phyloP scores from a whole-genome alignment of 2,888 invertebrate species.

The Lithophane ornitopus region DNA sequence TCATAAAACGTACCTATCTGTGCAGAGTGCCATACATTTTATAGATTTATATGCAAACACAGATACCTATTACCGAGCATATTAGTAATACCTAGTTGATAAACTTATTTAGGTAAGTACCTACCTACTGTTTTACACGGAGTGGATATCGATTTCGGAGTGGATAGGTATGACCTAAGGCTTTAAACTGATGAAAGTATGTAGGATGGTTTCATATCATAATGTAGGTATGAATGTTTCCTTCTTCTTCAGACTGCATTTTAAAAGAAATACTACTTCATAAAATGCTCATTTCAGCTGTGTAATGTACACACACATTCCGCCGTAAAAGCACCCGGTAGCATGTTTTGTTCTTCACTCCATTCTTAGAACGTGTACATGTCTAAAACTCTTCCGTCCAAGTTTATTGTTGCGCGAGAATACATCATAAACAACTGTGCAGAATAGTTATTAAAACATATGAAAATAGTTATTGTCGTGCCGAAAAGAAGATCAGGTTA shows the following conservation, averaged over 20 bases:
- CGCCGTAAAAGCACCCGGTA: conserved; percentile 46
- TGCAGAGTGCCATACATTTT: conserved; percentile 5
- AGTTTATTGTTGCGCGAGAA: conserved; percentile 46
- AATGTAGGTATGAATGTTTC: background rate
- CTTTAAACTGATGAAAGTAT: background rate
- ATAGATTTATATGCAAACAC: conserved; percentile 9
- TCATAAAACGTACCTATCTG: conserved; percentile 26
- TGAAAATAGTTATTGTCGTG: conserved; percentile 50
- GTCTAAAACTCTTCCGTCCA: conserved; percentile 55
- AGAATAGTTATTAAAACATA: conserved; percentile 42
- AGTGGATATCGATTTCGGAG: background rate
- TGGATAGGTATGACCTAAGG: background rate
- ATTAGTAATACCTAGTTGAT: conserved; percentile 1
- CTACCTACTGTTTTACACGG: background rate
- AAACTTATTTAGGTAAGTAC: background rate
- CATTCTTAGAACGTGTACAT: conserved; percentile 46
- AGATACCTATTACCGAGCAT: background rate
- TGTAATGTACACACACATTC: conserved; percentile 40
- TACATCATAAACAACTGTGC: conserved; percentile 41
- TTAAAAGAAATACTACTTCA: conserved; percentile 31
- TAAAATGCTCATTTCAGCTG: conserved; percentile 37
- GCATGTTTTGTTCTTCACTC: conserved; percentile 63
- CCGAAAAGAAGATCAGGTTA: conserved; percentile 38
- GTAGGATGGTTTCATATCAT: background rate
- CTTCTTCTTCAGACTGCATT: conserved; percentile 30